These are phyloP conservation scores for Drosophila rufa DNA, from an alignment of 1,140 invertebrate species.

Conservation along the genomic window DNA sequence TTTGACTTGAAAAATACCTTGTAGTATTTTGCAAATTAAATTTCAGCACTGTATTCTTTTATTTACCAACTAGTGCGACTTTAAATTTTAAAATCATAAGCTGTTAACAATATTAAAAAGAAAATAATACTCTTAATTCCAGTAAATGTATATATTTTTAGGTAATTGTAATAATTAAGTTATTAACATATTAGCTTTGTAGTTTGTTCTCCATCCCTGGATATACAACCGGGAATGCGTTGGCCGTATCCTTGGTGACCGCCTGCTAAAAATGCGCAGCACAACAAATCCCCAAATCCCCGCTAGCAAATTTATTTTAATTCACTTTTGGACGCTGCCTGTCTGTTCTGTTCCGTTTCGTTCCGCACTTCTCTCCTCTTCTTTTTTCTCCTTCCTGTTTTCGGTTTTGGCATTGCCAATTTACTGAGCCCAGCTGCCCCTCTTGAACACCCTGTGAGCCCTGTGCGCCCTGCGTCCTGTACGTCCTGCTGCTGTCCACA, in stretches of 20 bases:
- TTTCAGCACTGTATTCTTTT: too few relatives aligned
- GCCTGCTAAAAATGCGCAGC: slow-evolving; percentile 78
- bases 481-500: slow-evolving; percentile 46
- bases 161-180: background rate
- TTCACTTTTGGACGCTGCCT: slow-evolving; percentile 78
- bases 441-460: slow-evolving; percentile 19
- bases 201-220: slow-evolving; percentile 47
- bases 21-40: background rate
- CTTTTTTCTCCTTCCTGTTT: slow-evolving; percentile 20
- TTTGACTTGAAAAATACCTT: background rate
- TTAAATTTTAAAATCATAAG: too few relatives aligned
- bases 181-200: background rate
- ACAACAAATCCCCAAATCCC: slow-evolving; percentile 82
- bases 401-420: slow-evolving; percentile 77
- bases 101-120: too few relatives aligned
- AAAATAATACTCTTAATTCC: too few relatives aligned
- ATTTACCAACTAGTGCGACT: too few relatives aligned
- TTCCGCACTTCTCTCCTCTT: slow-evolving; percentile 18
- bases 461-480: slow-evolving; percentile 23
- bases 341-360: slow-evolving; percentile 34
- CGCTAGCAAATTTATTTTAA: slow-evolving; percentile 83
- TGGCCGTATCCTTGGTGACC: slow-evolving; percentile 57
- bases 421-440: slow-evolving; percentile 52
- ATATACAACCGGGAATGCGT: slow-evolving; percentile 37
- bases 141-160: too few relatives aligned